Conservation (phyloP, 2,113 vertebrate genomes). For the Leuciscus idus region DNA sequence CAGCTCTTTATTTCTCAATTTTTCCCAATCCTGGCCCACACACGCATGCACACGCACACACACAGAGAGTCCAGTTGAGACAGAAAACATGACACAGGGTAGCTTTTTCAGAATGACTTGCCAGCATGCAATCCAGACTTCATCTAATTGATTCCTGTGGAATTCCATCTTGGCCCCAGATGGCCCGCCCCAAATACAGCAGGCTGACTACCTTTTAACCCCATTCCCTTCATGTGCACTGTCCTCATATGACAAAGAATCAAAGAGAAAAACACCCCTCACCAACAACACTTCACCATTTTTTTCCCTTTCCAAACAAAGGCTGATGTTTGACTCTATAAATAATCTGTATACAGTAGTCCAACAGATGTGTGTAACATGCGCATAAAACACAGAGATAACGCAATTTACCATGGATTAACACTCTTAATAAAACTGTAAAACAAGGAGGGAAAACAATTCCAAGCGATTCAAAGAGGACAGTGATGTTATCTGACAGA, state of each 20-base stretch:
- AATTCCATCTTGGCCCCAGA: slow-evolving; percentile 68
- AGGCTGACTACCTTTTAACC: slow-evolving; percentile 68
- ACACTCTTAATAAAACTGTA: slow-evolving; percentile 28
- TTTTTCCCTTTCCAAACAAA: neutral
- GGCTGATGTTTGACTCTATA: neutral
- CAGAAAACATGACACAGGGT: slow-evolving; percentile 66
- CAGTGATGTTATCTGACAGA: slow-evolving; percentile 39
- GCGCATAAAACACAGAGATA: slow-evolving; percentile 12
- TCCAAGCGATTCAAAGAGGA: slow-evolving; percentile 16
- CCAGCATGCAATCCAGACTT: slow-evolving; percentile 60
- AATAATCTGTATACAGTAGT: neutral
- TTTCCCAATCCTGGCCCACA: neutral
- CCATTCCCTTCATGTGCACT: slow-evolving; percentile 56
- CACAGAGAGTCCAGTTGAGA: slow-evolving; percentile 56
- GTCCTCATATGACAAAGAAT: slow-evolving; percentile 25
- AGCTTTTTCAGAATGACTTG: slow-evolving; percentile 61
- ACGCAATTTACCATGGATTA: neutral
- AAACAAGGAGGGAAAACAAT: slow-evolving; percentile 28
- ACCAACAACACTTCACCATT: neutral
- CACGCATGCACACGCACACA: slow-evolving; percentile 5
- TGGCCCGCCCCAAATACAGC: slow-evolving; percentile 56
- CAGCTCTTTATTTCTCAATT: neutral
- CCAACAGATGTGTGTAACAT: neutral
- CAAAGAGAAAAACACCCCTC: slow-evolving; percentile 11
- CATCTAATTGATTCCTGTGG: slow-evolving; percentile 74